Evolutionary conservation across 2,113 vertebrate species (phyloP), one percentile per base, ranked within the genome.

Genomic region (Dermatemys mawii): DNA sequence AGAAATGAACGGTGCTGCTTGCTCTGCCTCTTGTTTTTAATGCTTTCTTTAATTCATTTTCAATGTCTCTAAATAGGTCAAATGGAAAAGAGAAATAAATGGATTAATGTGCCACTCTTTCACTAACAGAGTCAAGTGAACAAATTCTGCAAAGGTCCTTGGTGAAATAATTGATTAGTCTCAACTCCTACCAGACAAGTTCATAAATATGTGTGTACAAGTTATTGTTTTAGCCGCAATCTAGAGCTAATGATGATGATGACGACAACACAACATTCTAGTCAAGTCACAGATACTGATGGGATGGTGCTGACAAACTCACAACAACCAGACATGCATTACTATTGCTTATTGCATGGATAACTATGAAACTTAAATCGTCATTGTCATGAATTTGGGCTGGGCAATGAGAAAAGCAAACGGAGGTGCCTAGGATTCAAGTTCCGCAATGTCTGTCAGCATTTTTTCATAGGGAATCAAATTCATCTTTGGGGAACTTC

Each of bases 101-200:
- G 4, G 44, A 93, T 75, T 78, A 46, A 3, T 32, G 27, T 41
- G 76, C 1, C 0, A 0, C 50, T 92, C 90, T 48, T 60, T 60
- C 21, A 82, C 27, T 78, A 53, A 82, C 16, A 12, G 55, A 93
- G 8, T 6, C 63, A 70, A 7, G 11, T 91, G 2, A 2, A 88
- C 1, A 46, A 87, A 53, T 54, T 80, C 22, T 27, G 3, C 54
- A 83, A 96, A 94, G 26, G 3, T 7, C 4, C 78, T 6, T 2
- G 3, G 38, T 41, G 7, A 94, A 94, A 91, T 73, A 90, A 92
- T 53, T 38, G n/a, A 26, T 91, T 88, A 81, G 84, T 82, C 38
- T 88, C 9, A 81, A 87, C 12, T 87, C 50, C 50, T 87, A 81
- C 63, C 84, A 38, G 21, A 11, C 24, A 73, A 27, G 22, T 91